A percentile compares a stretch with the other conserved stretches of the same genome.
These are phyloP conservation scores for Martes flavigula DNA, from an alignment of 2,797 vertebrate genomes.

Conservation along the genomic window DNA sequence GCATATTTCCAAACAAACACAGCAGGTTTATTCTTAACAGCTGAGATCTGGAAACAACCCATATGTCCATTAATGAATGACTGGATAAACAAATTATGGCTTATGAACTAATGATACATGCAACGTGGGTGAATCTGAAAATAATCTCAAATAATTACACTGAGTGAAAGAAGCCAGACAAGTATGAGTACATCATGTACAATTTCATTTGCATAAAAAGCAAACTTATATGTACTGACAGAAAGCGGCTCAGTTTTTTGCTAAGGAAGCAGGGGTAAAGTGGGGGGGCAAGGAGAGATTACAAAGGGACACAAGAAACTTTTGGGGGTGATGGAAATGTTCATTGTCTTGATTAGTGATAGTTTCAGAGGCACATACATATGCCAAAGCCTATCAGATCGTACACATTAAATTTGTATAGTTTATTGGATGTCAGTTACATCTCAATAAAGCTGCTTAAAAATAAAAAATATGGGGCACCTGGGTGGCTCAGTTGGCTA, in stretches of 20 bases:
- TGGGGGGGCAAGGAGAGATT: background rate
- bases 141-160: background rate
- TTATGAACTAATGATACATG: background rate
- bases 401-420: background rate
- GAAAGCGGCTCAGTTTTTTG: background rate
- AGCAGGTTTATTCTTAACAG: background rate
- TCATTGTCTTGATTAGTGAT: background rate
- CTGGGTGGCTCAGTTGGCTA: background rate
- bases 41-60: background rate
- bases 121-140: background rate
- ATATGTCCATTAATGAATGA: background rate
- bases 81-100: background rate
- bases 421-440: background rate
- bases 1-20: background rate
- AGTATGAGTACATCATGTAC: background rate
- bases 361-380: background rate
- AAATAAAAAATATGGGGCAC: background rate
- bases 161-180: background rate
- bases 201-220: background rate
- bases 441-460: background rate
- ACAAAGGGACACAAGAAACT: background rate
- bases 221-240: background rate
- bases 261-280: background rate
- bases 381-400: background rate
- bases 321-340: background rate